Evolutionary conservation across 2,888 invertebrate species (phyloP).

Genomic region (Argyresthia albistria): DNA sequence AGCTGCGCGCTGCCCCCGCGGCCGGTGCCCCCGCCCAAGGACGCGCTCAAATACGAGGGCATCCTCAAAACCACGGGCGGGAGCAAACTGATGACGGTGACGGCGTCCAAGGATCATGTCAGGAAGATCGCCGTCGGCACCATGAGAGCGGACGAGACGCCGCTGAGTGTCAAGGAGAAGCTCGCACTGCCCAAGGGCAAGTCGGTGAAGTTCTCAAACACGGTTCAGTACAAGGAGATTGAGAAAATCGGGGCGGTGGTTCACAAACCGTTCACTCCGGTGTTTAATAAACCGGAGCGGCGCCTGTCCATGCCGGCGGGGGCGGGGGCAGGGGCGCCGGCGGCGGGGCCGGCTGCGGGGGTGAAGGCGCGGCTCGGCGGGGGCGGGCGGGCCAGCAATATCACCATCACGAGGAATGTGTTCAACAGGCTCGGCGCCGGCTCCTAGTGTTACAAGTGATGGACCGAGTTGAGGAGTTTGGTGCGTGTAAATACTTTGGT

Average conservation of each 20-base stretch:
- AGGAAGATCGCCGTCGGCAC: slow-evolving; percentile 49
- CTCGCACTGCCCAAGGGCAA: slow-evolving; percentile 43
- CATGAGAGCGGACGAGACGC: slow-evolving; percentile 60
- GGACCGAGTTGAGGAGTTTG: slow-evolving; percentile 21
- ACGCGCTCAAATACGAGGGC: slow-evolving; percentile 60
- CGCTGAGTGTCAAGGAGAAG: slow-evolving; percentile 52
- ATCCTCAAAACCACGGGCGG: slow-evolving; percentile 40
- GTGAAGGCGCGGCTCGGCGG: slow-evolving; percentile 47
- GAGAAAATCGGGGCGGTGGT: slow-evolving; percentile 17
- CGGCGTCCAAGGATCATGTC: slow-evolving; percentile 34
- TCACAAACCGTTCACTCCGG: slow-evolving; percentile 18
- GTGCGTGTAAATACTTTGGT: too few relatives aligned
- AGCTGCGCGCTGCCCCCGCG: neutral
- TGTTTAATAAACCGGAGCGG: slow-evolving; percentile 60
- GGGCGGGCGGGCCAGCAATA: slow-evolving; percentile 32
- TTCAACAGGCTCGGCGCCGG: slow-evolving; percentile 56
- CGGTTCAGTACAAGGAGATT: slow-evolving; percentile 59
- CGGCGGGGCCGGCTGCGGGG: slow-evolving; percentile 6
- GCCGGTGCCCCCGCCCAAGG: slow-evolving; percentile 37
- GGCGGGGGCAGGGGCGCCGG: neutral
- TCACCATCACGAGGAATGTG: slow-evolving; percentile 48
- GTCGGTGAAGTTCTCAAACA: slow-evolving; percentile 59
- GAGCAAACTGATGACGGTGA: slow-evolving; percentile 44
- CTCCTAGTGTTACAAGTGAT: too few relatives aligned
- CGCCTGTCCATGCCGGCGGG: slow-evolving; percentile 47